Conservation (phyloP, 2,888 invertebrate species). For the Megaustenia siamemsis region DNA sequence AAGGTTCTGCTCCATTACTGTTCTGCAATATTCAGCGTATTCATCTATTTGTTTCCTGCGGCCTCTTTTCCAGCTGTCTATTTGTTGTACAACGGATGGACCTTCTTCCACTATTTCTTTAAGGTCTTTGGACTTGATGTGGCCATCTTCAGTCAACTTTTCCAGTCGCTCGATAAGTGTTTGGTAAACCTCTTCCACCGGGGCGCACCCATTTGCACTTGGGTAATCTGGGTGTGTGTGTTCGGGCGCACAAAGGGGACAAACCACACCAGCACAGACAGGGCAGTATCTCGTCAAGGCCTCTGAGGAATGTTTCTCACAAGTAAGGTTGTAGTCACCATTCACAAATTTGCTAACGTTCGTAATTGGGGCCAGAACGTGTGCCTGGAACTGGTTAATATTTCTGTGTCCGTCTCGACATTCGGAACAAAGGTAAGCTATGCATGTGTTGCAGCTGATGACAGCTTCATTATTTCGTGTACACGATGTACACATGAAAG, state of each 20-base stretch:
- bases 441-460: constrained; percentile 35
- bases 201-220: constrained; percentile 11
- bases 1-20: constrained; percentile 46
- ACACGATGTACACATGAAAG: constrained; percentile 45
- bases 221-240: constrained; percentile 43
- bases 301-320: constrained; percentile 35
- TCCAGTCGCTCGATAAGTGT: constrained; percentile 39
- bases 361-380: constrained; percentile 36
- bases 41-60: constrained; percentile 43
- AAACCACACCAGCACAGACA: constrained; percentile 34
- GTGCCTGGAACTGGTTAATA: constrained; percentile 47
- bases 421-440: constrained; percentile 43
- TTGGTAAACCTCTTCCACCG: constrained; percentile 16
- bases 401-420: constrained; percentile 42
- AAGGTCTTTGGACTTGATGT: constrained; percentile 42
- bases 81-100: constrained; percentile 13
- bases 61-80: constrained; percentile 40
- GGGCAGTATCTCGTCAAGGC: constrained; percentile 42
- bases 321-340: constrained; percentile 38
- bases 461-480: constrained; percentile 45
- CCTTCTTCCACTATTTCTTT: constrained; percentile 25
- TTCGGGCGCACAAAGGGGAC: constrained; percentile 21
- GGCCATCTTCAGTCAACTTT: constrained; percentile 46
- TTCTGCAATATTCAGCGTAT: constrained; percentile 49
- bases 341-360: constrained; percentile 3